Evolutionary conservation across 2,113 vertebrate species (phyloP).

Genomic region (Aegotheles bennettii): DNA sequence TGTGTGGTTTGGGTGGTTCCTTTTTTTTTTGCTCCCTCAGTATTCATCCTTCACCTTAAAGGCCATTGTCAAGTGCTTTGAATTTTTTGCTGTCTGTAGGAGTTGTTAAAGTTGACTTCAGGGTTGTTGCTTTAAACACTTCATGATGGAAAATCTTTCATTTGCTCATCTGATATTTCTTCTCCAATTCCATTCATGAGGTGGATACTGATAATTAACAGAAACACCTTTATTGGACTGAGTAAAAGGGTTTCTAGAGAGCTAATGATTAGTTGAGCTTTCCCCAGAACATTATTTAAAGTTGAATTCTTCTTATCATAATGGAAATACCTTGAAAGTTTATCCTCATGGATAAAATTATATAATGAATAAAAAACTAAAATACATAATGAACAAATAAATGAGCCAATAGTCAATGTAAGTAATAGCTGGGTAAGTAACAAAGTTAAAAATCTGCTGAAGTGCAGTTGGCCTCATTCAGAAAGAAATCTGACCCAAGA

Average conservation of each 20-base stretch:
- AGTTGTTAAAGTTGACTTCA: background rate
- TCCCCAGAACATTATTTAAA: background rate
- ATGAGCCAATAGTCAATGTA: background rate
- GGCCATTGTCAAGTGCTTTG: constrained; percentile 6
- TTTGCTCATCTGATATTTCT: background rate
- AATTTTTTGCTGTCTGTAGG: background rate
- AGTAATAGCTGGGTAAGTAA: background rate
- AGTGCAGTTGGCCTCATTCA: background rate
- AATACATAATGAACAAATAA: background rate
- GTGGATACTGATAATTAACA: background rate
- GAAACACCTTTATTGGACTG: background rate
- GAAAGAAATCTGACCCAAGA: background rate
- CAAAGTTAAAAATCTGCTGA: background rate
- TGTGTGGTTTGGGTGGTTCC: background rate
- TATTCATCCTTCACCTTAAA: constrained; percentile 26
- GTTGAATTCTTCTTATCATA: background rate
- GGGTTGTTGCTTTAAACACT: background rate
- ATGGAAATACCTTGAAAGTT: background rate
- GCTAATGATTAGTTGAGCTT: background rate
- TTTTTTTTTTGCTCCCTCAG: background rate
- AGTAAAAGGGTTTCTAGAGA: background rate
- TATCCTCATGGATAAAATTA: background rate
- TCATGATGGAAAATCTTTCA: background rate
- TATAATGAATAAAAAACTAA: background rate
- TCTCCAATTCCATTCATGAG: background rate